Conservation (phyloP, 2,113 vertebrate species). For the Onychostruthus taczanowskii region DNA sequence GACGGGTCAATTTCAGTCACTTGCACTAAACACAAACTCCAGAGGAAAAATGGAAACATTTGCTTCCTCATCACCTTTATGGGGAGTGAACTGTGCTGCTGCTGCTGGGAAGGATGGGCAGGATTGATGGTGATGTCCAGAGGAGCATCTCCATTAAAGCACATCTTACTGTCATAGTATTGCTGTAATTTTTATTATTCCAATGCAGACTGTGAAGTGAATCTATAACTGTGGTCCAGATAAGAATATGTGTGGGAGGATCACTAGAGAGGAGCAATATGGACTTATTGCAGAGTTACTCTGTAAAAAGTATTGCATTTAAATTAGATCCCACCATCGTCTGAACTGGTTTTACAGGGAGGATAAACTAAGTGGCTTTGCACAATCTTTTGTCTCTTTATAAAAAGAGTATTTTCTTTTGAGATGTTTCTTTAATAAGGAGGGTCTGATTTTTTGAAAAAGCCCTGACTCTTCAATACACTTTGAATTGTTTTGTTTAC, state of each 20-base stretch:
- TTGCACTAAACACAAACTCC: not conserved
- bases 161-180: not conserved
- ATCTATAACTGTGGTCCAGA: not conserved
- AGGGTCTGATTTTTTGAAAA: not conserved
- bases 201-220: not conserved
- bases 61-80: not conserved
- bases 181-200: not conserved
- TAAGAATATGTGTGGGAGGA: not conserved
- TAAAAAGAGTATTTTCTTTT: not conserved
- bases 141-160: not conserved
- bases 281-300: not conserved
- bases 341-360: not conserved
- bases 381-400: not conserved
- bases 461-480: not conserved
- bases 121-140: not conserved
- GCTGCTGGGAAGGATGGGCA: not conserved
- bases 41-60: not conserved
- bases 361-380: not conserved
- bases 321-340: not conserved
- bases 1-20: not conserved
- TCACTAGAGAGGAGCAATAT: not conserved
- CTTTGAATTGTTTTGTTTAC: not conserved
- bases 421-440: not conserved
- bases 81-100: not conserved
- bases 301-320: not conserved